phyloP scores from a whole-genome alignment of 2,888 invertebrate species.

The Lordiphosa andalusiaca region DNA sequence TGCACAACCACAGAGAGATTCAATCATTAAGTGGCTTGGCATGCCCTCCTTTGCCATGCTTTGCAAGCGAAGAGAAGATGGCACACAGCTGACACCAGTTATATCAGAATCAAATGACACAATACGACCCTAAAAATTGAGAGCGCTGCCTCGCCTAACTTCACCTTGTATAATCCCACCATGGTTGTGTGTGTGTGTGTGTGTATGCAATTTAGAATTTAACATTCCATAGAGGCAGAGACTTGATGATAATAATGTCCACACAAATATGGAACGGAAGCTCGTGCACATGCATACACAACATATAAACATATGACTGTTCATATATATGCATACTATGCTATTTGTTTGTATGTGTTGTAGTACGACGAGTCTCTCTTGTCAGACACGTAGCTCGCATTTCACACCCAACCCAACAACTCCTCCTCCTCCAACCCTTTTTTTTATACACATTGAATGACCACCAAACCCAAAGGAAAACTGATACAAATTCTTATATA shows the following conservation, averaged over 20 bases:
- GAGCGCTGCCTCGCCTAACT: too few relatives aligned
- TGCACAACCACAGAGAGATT: too few relatives aligned
- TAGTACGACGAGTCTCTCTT: not conserved
- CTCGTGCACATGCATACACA: conserved; percentile 1
- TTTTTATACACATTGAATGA: conserved; percentile 4
- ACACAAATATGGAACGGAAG: conserved; percentile 1
- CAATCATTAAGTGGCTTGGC: too few relatives aligned
- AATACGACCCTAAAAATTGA: not conserved
- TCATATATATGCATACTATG: too few relatives aligned
- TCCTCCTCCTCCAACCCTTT: too few relatives aligned
- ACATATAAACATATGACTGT: too few relatives aligned
- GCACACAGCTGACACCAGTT: conserved; percentile 1
- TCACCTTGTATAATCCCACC: too few relatives aligned
- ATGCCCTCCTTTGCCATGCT: not conserved
- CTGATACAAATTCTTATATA: not conserved
- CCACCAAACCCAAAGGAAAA: not conserved
- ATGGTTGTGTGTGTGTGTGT: too few relatives aligned
- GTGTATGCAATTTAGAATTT: not conserved
- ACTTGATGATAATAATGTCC: not conserved
- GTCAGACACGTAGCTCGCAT: not conserved
- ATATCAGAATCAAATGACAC: conserved; percentile 1
- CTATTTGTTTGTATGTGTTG: conserved; percentile 7
- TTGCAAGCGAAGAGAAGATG: not conserved
- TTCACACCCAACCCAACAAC: too few relatives aligned
- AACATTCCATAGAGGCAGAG: not conserved